Conservation (phyloP, 2,888 invertebrate species). For the Linyphia triangularis region DNA sequence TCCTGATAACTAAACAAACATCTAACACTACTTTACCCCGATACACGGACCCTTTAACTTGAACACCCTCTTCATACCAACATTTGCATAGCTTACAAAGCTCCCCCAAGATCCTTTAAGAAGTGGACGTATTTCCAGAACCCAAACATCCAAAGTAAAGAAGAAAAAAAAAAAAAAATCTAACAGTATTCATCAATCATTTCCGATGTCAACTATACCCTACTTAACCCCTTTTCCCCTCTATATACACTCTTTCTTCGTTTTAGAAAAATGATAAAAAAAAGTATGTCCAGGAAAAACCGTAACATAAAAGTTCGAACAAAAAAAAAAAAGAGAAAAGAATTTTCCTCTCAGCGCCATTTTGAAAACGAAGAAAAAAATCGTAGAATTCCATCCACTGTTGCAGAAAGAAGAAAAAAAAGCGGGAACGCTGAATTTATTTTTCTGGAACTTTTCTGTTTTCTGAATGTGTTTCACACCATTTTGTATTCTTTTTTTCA, state of each 20-base stretch:
- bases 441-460: background rate
- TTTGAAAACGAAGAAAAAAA: background rate
- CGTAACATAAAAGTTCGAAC: background rate
- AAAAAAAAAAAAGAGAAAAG: background rate
- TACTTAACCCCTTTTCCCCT: background rate
- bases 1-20: too few species aligned
- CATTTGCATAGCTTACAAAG: background rate
- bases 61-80: background rate
- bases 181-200: background rate
- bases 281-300: background rate
- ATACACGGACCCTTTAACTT: background rate
- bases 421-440: background rate
- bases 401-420: background rate
- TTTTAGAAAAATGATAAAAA: background rate
- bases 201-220: background rate
- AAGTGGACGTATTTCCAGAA: background rate
- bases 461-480: background rate
- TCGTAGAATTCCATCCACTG: background rate
- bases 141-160: background rate
- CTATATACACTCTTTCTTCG: background rate
- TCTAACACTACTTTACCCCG: too few species aligned
- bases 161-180: background rate
- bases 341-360: background rate
- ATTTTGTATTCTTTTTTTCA: background rate
- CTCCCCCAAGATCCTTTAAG: too few species aligned